Evolutionary conservation across 2,797 vertebrate genomes (phyloP), one percentile per base, ranked within the genome.

Genomic region (Dicrostonyx torquatus): DNA sequence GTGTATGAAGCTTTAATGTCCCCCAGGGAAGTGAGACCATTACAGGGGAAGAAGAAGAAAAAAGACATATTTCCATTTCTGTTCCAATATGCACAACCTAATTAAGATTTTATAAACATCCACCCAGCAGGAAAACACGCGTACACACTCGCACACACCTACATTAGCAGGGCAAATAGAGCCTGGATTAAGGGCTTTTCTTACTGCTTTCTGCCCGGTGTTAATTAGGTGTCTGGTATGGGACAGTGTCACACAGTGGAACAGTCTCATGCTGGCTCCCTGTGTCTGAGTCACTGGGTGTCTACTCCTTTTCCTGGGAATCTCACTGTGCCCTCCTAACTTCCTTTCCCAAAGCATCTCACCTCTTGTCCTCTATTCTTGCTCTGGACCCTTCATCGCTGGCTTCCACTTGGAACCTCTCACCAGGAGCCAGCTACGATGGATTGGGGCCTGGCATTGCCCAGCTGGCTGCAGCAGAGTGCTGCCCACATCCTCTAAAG

Each of bases 41-140:
- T 95, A 90, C 2, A 62, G 64, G n/a, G 24, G 5, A 0, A 58
- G 55, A 58, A 58, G 34, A 17, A 22, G 1, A 15, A 17, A 43
- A 24, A 2, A 17, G 75, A 31, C 40, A 29, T 62, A 90, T 96
- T 94, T 97, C 96, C 85, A 40, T 90, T 96, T 90, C 97, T 1
- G 17, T 34, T 96, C 97, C 96, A 89, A 95, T 45, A 96, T 0
- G 0, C 29, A 86, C 96, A 96, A 88, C 94, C 97, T 97, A 97
- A 98, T 98, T 97, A 98, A 97, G 97, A 93, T 90, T 97, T 97
- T 95, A 97, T 93, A 96, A 98, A 96, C 95, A 87, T 83, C 91
- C 77, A 15, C 45, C 89, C 95, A 58, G 53, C 94, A 96, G 96
- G 95, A 97, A 76, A 8, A 90, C 82, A 92, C 50, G 72, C 12